Base-by-base conservation (phyloP, 2,888 invertebrate species). In the Agrotis clavis region DNA sequence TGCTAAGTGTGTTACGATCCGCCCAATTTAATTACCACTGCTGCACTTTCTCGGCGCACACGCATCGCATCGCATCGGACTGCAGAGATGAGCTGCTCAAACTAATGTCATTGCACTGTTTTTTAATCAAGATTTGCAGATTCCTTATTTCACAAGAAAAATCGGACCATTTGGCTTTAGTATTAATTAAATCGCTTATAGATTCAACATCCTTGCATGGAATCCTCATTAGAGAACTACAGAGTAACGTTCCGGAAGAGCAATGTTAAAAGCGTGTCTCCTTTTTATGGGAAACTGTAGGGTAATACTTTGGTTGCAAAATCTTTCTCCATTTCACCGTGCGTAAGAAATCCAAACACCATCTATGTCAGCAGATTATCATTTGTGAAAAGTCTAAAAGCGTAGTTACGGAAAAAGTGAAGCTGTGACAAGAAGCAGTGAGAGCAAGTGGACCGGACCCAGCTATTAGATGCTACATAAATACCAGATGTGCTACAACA, bases 11-110 rank as follows among this genome's bases (percentile, higher is more conserved):
- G 82, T 71, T 79, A 74, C 67, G 65, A 11, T 50, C 78, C 25
- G 74, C 89, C 91, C 87, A 91, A 92, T 90, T 90, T 89, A 86
- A 92, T 91, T 89, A 89, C 87, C 89, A 89, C 87, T 82, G 76
- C 82, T 82, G 85, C 90, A 91, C 92, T 92, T 92, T 92, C 92
- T 88, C 92, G 81, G 75, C 70, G 72, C 69, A 87, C 90, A 90
- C 91, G 89, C 89, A 82, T 21, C 63, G 87, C 89, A 85, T 81
- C 57, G 61, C 60, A 19, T 19, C 18, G 21, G 9, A 3, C 56
- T 63, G 67, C 47, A 21, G n/a, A 4, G n/a, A 57, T 9, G 18
- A 30, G 25, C 54, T 64, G 19, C 21, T 48, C 9, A 50, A 67
- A 30, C 6, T 2, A 4, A 11, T 56, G 56, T 41, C 47, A 14